Evolutionary conservation across 2,797 vertebrate genomes (phyloP), one percentile per base, ranked within the genome.

Genomic region (Hypotaenidia okinawae): DNA sequence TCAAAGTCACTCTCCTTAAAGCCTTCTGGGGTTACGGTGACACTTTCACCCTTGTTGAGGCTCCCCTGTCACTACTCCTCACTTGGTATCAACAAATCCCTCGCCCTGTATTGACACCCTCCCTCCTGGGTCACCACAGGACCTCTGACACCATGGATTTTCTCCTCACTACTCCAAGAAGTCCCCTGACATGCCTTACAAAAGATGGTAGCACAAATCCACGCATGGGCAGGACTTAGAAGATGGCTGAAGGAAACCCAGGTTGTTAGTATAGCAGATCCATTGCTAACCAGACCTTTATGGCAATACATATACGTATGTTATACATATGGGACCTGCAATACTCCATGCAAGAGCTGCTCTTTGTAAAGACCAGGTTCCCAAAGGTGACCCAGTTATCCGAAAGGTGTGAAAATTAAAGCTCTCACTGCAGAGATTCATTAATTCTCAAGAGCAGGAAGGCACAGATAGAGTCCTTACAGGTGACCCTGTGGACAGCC

Each of bases 1-100:
- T 87, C 58, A 51, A 77, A 79, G 32, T 87, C 58, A 52, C 74
- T 95, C 80, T 95, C 89, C 13, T 89, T 84, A 51, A 91, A 92
- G 78, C 63, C 30, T 84, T 79, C 86, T 80, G 11, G 64, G 72
- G 57, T 88, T 13, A 37, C 69, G 55, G 24, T 72, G 91, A 95
- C 94, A 93, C 28, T 95, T 90, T 91, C 61, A 64, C 80, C 90
- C 35, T 62, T 93, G 66, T 94, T 73, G 61, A 87, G 91, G 69
- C 87, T 94, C 61, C 45, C 55, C 81, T 62, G 64, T 83, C 49
- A 33, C 81, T 12, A 64, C 21, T 63, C 51, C 58, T 57, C 70
- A 68, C 33, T n/a, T 69, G 45, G 6, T 47, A 32, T 9, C 45
- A 68, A 41, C 2, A 47, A 73, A 58, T 9, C 19, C 35, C 62